Percentiles rank a stretch among this genome's conserved stretches.
Conservation (phyloP, 2,797 vertebrate species). For the Myripristis jacobus region DNA sequence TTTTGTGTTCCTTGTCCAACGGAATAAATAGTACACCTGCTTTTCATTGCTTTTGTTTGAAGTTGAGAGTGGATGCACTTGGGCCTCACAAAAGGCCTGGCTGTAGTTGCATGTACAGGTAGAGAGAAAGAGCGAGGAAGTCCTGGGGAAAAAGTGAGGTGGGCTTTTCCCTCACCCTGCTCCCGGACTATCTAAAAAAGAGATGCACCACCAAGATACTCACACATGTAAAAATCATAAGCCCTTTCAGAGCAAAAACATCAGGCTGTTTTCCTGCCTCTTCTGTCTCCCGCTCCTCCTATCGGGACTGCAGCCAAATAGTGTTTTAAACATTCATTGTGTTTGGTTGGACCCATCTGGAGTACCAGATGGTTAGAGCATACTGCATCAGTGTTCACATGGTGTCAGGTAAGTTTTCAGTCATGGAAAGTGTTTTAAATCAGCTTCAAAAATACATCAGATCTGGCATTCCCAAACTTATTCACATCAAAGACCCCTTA, state of each 20-base stretch:
- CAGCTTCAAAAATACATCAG: slow-evolving; percentile 30
- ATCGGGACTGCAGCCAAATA: slow-evolving; percentile 44
- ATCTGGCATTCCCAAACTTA: too few relatives aligned
- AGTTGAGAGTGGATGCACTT: slow-evolving; percentile 49
- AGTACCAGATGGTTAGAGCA: slow-evolving; percentile 44
- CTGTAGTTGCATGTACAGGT: slow-evolving; percentile 51
- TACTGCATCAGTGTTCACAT: slow-evolving; percentile 3
- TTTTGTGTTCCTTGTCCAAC: slow-evolving; percentile 64
- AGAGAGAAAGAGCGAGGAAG: neutral
- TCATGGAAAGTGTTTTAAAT: slow-evolving; percentile 14
- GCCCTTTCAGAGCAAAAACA: slow-evolving; percentile 9
- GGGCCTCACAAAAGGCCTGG: slow-evolving; percentile 10
- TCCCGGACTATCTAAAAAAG: slow-evolving; percentile 4
- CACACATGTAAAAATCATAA: slow-evolving; percentile 55
- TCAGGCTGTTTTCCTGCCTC: slow-evolving; percentile 25
- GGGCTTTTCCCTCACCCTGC: neutral
- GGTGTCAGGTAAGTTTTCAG: too few relatives aligned
- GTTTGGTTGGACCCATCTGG: slow-evolving; percentile 51
- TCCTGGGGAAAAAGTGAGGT: slow-evolving; percentile 13
- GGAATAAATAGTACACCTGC: slow-evolving; percentile 66
- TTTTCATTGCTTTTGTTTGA: slow-evolving; percentile 67
- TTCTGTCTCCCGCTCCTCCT: slow-evolving; percentile 17
- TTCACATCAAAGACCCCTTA: too few relatives aligned
- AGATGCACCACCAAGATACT: slow-evolving; percentile 44
- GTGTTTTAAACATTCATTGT: slow-evolving; percentile 55